Evolutionary conservation across 1,140 invertebrate genomes (phyloP).

Genomic region (Pseudachorutes palmiensis): DNA sequence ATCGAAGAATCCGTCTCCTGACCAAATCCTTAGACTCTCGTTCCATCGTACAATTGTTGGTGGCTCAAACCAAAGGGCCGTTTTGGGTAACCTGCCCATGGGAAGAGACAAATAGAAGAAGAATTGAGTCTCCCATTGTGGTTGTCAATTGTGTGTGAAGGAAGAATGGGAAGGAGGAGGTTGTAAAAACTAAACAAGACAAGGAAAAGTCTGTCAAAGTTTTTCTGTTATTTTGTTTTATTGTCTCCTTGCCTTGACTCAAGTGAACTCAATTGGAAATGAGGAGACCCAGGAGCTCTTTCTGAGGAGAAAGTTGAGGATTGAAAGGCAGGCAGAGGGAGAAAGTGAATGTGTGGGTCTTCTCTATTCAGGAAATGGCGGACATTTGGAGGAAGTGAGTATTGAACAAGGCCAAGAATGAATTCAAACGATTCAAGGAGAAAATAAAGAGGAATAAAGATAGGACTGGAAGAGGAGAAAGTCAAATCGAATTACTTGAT

Average conservation of each 20-base stretch:
- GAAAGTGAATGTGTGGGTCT: not conserved
- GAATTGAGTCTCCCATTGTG: no score
- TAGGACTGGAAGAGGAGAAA: not conserved
- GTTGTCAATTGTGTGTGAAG: not conserved
- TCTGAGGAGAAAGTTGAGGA: no score
- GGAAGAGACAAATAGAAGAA: not conserved
- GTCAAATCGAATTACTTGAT: constrained; percentile 53
- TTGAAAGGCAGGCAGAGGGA: no score
- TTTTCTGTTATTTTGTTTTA: no score
- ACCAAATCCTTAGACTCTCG: constrained; percentile 53
- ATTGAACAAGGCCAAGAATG: no score
- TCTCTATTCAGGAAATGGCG: not conserved
- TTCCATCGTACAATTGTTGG: constrained; percentile 72
- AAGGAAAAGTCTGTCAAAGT: no score
- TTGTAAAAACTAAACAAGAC: no score
- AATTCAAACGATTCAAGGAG: not conserved
- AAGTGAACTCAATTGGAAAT: no score
- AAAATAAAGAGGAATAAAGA: not conserved
- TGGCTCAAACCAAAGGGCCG: constrained; percentile 72
- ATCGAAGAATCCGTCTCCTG: constrained; percentile 65
- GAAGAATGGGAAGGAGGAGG: no score
- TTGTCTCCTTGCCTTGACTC: no score
- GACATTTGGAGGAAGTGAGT: not conserved
- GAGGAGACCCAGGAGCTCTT: no score
- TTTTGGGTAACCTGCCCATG: constrained; percentile 60